Evolutionary conservation across 2,797 vertebrate species (phyloP).

Genomic region (Rhinogobio ventralis): DNA sequence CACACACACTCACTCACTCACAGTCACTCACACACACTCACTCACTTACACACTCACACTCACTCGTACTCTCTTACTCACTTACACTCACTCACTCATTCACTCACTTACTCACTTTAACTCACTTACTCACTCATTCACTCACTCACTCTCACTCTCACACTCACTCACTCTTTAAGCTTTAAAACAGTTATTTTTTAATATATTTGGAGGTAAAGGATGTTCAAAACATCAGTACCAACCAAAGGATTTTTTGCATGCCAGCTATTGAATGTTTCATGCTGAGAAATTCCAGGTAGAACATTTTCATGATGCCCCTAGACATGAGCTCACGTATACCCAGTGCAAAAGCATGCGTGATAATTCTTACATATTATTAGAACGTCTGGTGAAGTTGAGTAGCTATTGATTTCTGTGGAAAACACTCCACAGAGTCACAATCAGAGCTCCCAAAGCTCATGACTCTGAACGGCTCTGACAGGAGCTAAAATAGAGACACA

Average conservation of each 20-base stretch:
- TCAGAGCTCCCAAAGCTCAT: conserved; percentile 7
- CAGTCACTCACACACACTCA: too few relatives aligned
- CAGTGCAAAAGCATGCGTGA: conserved; percentile 4
- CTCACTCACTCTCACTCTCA: too few relatives aligned
- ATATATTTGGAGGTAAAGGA: neutral
- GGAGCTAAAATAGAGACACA: conserved; percentile 31
- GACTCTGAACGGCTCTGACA: neutral
- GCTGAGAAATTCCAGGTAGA: neutral
- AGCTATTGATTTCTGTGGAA: conserved; percentile 25
- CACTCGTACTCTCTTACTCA: too few relatives aligned
- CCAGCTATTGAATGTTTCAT: neutral
- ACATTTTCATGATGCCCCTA: conserved; percentile 19
- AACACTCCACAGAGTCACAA: conserved; percentile 25
- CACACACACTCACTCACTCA: too few relatives aligned
- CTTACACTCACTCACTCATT: too few relatives aligned
- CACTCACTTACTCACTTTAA: too few relatives aligned
- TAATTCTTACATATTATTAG: conserved; percentile 31
- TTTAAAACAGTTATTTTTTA: neutral
- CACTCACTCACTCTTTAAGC: neutral
- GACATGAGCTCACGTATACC: conserved; percentile 1
- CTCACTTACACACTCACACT: too few relatives aligned
- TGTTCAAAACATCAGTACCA: neutral
- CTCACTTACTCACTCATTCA: too few relatives aligned
- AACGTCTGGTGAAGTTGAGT: conserved; percentile 38
- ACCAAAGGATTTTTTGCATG: neutral